Conservation (phyloP, 2,888 invertebrate genomes). For the Hemicrepidius hirtus region DNA sequence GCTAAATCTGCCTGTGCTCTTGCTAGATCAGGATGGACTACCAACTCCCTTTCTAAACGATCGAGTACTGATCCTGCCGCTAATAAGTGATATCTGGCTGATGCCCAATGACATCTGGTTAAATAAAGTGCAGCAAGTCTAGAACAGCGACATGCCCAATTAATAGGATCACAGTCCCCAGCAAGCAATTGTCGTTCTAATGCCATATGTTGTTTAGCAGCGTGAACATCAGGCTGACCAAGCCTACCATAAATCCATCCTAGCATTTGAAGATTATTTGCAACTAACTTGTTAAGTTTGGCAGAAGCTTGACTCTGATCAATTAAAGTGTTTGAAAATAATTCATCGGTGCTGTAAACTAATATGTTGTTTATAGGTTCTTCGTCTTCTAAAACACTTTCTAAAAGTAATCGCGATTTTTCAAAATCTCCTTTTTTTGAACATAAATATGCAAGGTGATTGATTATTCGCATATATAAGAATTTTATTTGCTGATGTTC, state of each 20-base stretch:
- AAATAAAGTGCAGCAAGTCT: constrained; percentile 75
- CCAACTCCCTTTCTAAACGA: constrained; percentile 73
- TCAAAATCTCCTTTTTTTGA: constrained; percentile 74
- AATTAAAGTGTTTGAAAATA: constrained; percentile 71
- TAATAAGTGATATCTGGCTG: constrained; percentile 78
- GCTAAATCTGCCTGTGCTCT: constrained; percentile 71
- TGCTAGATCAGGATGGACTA: constrained; percentile 61
- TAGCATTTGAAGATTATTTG: constrained; percentile 79
- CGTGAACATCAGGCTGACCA: constrained; percentile 74
- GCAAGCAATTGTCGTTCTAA: constrained; percentile 75
- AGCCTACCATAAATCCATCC: constrained; percentile 77
- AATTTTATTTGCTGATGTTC: constrained; percentile 68
- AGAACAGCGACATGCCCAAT: constrained; percentile 76
- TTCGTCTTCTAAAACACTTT: constrained; percentile 66
- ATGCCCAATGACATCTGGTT: constrained; percentile 62
- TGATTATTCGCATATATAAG: constrained; percentile 75
- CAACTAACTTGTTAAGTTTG: constrained; percentile 76
- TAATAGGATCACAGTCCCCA: constrained; percentile 75
- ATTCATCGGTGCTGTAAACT: constrained; percentile 73
- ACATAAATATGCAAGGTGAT: constrained; percentile 76
- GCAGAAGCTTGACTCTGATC: constrained; percentile 70
- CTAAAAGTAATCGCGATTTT: constrained; percentile 73
- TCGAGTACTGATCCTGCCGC: constrained; percentile 76
- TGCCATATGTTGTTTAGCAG: constrained; percentile 75
- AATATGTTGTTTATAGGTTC: constrained; percentile 56